phyloP scores from a whole-genome alignment of 1,140 invertebrate species.

The Drosophila littoralis region DNA sequence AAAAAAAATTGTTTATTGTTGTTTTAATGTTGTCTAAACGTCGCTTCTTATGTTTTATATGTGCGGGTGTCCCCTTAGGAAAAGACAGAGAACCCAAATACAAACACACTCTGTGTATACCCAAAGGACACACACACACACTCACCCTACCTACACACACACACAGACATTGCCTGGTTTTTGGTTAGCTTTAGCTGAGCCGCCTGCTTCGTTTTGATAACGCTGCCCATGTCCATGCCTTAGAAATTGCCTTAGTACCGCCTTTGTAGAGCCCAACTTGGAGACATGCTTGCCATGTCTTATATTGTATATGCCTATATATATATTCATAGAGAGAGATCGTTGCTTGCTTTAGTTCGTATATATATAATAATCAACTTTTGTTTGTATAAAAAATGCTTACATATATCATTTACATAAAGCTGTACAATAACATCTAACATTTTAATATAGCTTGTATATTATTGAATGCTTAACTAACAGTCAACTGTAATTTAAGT shows the following conservation, averaged over 20 bases:
- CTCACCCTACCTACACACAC: slow-evolving; percentile 3
- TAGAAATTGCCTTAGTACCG: slow-evolving; percentile 32
- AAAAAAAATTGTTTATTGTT: slow-evolving; percentile 46
- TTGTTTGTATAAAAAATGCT: slow-evolving; percentile 49
- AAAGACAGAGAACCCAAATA: slow-evolving; percentile 14
- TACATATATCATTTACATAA: slow-evolving; percentile 37
- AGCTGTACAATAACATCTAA: slow-evolving; percentile 46
- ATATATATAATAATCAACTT: slow-evolving; percentile 33
- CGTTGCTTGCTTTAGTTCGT: slow-evolving; percentile 61
- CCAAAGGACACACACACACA: slow-evolving; percentile 4
- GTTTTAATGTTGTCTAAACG: slow-evolving; percentile 65
- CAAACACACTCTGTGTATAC: slow-evolving; percentile 49
- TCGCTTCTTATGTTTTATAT: slow-evolving; percentile 52
- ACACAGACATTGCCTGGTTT: slow-evolving; percentile 28
- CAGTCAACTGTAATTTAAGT: slow-evolving; percentile 42
- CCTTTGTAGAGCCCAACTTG: slow-evolving; percentile 19
- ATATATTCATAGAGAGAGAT: slow-evolving; percentile 20
- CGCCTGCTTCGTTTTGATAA: slow-evolving; percentile 55
- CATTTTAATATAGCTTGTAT: slow-evolving; percentile 43
- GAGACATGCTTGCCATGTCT: neutral
- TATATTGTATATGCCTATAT: slow-evolving; percentile 1
- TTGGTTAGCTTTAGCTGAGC: slow-evolving; percentile 43
- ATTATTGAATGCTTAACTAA: slow-evolving; percentile 71
- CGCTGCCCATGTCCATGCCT: slow-evolving; percentile 23
- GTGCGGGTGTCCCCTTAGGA: slow-evolving; percentile 15